phyloP scores from a whole-genome alignment of 2,888 invertebrate species.

The Lasioglossum vierecki region DNA sequence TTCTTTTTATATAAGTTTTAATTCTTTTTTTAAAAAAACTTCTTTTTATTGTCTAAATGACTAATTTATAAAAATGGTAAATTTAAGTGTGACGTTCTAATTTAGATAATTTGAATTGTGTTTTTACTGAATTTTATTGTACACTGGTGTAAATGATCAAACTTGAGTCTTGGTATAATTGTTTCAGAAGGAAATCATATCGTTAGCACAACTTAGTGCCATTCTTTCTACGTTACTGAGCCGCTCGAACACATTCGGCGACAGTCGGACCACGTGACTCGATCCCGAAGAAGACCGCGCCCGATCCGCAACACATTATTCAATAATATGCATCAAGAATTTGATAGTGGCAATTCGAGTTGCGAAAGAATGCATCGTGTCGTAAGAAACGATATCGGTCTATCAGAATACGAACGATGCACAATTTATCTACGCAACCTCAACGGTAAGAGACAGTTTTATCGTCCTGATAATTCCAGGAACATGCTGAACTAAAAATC shows the following conservation, averaged over 20 bases:
- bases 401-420: conserved; percentile 2
- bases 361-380: conserved; percentile 34
- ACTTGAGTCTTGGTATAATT: not conserved
- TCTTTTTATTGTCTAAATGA: not conserved
- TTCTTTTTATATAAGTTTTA: too few relatives aligned
- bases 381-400: conserved; percentile 6
- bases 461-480: not conserved
- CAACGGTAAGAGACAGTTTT: not conserved
- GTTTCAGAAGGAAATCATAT: not conserved
- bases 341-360: conserved; percentile 33
- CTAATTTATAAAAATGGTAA: not conserved
- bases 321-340: conserved; percentile 24
- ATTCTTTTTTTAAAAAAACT: too few relatives aligned
- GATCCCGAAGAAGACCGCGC: conserved; percentile 60
- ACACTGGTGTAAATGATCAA: not conserved
- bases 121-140: not conserved
- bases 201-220: not conserved
- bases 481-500: conserved; percentile 11
- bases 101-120: too few relatives aligned
- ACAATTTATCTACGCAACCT: not conserved
- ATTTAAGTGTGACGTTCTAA: not conserved
- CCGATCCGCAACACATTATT: conserved; percentile 48
- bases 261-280: conserved; percentile 48
- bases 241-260: conserved; percentile 42
- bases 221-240: conserved; percentile 47